Evolutionary conservation across 2,888 invertebrate species (phyloP), one percentile per base, ranked within the genome.

Genomic region (Cosmia trapezina): DNA sequence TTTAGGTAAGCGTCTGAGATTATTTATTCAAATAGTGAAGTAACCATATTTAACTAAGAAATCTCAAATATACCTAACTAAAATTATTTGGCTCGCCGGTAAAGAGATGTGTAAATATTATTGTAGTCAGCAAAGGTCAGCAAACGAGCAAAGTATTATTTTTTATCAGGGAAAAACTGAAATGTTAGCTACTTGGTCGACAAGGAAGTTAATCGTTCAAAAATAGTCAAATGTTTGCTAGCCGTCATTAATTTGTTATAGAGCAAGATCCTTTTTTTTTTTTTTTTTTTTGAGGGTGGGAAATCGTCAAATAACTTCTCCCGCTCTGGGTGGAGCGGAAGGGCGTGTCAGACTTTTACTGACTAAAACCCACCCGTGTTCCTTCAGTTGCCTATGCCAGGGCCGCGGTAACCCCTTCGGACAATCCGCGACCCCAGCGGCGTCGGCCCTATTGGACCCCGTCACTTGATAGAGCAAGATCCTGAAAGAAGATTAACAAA

Each of bases 51-150:
- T 65, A n/a, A 47, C 47, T 66, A 64, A 71, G 53, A 37, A 49
- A 53, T 64, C 51, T 63, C 8, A 47, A 78, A 73, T 53, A 22
- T 14, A 17, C 0, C 33, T n/a, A 37, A 37, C 17, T 17, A 6
- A 33, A 49, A 49, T 61, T 37, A 59, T 37, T 73, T 57, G 28
- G 19, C n/a, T 62, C 14, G 33, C 2, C 12, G 47, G 51, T 57
- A 70, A 70, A 57, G 47, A 75, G 53, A 37, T 33, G 14, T 22
- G 28, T 59, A 71, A 71, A 80, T 62, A 64, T 69, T 76, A 47
- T 3, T 61, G 45, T 66, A 41, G 45, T 28, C 12, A n/a, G n/a
- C n/a, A n/a, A n/a, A n/a, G 56, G 14, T 22, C 43, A 43, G 22
- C 22, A 9, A 69, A 78, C n/a, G 3, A 17, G 33, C 14, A 12